These are phyloP conservation scores for Phenacoccus solenopsis DNA, from an alignment of 1,140 invertebrate genomes.

Conservation along the genomic window DNA sequence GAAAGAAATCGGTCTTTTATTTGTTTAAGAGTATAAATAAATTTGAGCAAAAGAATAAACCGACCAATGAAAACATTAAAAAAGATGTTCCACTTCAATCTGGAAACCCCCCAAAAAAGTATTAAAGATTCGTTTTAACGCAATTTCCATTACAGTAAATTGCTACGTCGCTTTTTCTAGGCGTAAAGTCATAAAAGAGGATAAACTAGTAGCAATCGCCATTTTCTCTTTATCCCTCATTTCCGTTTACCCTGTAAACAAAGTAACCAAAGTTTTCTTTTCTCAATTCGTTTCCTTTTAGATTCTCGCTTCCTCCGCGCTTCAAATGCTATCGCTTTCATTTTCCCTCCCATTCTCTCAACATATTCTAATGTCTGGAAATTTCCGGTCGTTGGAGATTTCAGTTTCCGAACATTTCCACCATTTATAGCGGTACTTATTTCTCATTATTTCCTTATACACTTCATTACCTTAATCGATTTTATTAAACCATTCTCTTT, in stretches of 20 bases:
- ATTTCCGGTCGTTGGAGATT: constrained; percentile 14
- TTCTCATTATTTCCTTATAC: constrained; percentile 13
- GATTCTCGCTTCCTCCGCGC: background rate
- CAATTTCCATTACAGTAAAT: constrained; percentile 15
- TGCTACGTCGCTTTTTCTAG: constrained; percentile 11
- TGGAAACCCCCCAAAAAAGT: constrained; percentile 4
- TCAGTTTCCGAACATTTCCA: constrained; percentile 8
- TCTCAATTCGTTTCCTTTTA: constrained; percentile 24
- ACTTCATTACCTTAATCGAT: constrained; percentile 15
- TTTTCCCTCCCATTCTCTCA: background rate
- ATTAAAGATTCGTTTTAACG: constrained; percentile 17
- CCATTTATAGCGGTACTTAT: constrained; percentile 8
- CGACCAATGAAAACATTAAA: background rate
- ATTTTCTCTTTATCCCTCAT: constrained; percentile 24
- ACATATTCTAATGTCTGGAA: constrained; percentile 15
- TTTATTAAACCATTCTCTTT: constrained; percentile 5
- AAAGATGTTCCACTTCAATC: constrained; percentile 6
- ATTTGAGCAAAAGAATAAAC: background rate
- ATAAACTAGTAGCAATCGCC: constrained; percentile 13
- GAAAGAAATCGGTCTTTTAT: background rate
- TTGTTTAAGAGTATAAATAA: background rate
- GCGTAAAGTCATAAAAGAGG: constrained; percentile 15
- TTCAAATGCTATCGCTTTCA: background rate
- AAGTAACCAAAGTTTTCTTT: constrained; percentile 22
- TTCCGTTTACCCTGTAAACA: constrained; percentile 19